Evolutionary conservation across 2,888 invertebrate genomes (phyloP).

Genomic region (Drosophila antonietae): DNA sequence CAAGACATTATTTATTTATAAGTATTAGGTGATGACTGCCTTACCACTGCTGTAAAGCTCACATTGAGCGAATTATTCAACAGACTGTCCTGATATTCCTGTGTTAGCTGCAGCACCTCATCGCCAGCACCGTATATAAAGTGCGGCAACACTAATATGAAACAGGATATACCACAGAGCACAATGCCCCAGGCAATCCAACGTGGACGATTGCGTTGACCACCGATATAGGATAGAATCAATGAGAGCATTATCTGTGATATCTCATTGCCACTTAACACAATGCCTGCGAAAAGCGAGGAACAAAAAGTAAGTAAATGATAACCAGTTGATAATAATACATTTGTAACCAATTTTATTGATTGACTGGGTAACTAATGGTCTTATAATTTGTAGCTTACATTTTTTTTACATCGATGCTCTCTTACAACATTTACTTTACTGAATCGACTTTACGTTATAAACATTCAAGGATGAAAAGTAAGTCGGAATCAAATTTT

Average conservation of each 20-base stretch:
- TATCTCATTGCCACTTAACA: constrained; percentile 89
- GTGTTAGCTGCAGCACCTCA: constrained; percentile 83
- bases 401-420: too few relatives aligned
- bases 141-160: constrained; percentile 87
- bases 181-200: constrained; percentile 89
- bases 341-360: not conserved
- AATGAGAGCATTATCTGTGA: constrained; percentile 88
- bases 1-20: not conserved
- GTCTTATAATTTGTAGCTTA: too few relatives aligned
- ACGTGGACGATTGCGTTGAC: constrained; percentile 88
- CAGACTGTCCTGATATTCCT: constrained; percentile 81
- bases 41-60: constrained; percentile 69
- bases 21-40: constrained; percentile 19
- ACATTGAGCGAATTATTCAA: constrained; percentile 35
- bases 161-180: constrained; percentile 87
- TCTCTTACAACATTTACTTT: not conserved
- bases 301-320: not conserved
- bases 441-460: not conserved
- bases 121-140: constrained; percentile 87
- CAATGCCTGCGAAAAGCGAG: constrained; percentile 85
- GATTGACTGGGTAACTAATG: not conserved
- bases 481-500: not conserved
- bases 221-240: constrained; percentile 88
- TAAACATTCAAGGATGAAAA: not conserved
- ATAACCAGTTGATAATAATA: not conserved